Base-by-base conservation (phyloP, 2,888 invertebrate species). In the Epiblema foenella region DNA sequence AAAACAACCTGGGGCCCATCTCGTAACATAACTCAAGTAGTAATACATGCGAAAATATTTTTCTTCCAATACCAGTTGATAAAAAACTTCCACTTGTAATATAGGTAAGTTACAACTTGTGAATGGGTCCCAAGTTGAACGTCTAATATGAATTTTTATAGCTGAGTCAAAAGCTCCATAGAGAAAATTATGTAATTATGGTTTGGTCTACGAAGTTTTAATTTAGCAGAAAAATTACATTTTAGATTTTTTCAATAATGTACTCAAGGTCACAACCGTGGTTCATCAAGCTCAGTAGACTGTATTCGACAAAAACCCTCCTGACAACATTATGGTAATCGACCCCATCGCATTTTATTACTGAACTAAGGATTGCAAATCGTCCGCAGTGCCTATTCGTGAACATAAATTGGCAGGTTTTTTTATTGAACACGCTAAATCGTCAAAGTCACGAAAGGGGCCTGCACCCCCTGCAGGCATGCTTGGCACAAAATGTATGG, bases 381-480 rank as follows among this genome's bases (percentile, higher is more conserved):
- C 69, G 68, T 75, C 73, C 74, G 73, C 73, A 71, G 60, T 73
- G 73, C 72, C 74, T 72, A 72, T 74, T 75, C 68, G 74, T 66
- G 72, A 74, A 71, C 73, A 73, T 75, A 74, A 74, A 74, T 74
- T 74, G 67, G 60, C 65, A 64, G 68, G 51, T 74, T 72, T 75
- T 73, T 72, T 75, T 73, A 75, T 74, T 72, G 73, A 56, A 58
- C 75, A 74, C 74, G 72, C 71, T 67, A 75, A 72, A 74, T 75
- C 74, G 74, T 71, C 63, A 56, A 68, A 68, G 74, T 74, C 75
- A 75, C 75, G 75, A 69, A 75, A 62, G 51, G 73, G 65, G 58
- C 63, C 67, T 67, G 69, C 69, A 69, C 64, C 54, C 60, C 60
- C 54, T 69, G 69, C 68, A 68, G 56, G 68, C 66, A 52, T 57